Evolutionary conservation across 1,140 invertebrate species (phyloP), one percentile per base, ranked within the genome.

Genomic region (Pseudomyrmex pallidus): DNA sequence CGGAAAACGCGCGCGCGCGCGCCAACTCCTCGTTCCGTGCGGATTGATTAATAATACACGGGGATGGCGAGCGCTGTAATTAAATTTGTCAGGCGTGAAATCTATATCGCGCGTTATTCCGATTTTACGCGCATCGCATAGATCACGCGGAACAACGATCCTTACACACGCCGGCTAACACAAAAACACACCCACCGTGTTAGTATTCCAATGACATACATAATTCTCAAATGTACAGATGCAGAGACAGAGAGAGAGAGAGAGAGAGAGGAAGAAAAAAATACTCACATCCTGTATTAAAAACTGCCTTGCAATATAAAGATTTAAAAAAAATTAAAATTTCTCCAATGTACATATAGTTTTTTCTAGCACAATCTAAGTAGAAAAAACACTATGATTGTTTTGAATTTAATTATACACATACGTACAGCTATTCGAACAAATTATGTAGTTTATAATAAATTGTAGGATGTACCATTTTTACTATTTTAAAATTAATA

Each of bases 41-140:
- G 66, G 76, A 80, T 80, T 80, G 76, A 80, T 80, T 80, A 80
- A 80, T 80, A 80, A 80, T 80, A 80, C 76, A 72, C 66, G 76
- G 22, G 10, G 44, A 72, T 35, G 64, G 35, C 76, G 66, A 66
- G 76, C 20, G 76, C 46, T 70, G 76, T 80, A 80, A 80, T 80
- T 80, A 80, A 80, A 80, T 80, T 80, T 80, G 76, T 80, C 76
- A 80, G 76, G 66, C 76, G 76, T 80, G 76, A 80, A 80, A 80
- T 80, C 76, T 80, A 72, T 70, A 80, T 72, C 76, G 76, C 66
- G 76, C 66, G 76, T 80, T 80, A 80, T 80, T 80, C 66, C 66
- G 76, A 80, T 72, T 80, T 80, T 80, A 80, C 76, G 76, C 76
- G 54, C 76, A 54, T 80, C 76, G 66, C 76, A 80, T 80, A 80